Base-by-base conservation (phyloP, 2,113 vertebrate genomes). In the Megaleporinus macrocephalus region DNA sequence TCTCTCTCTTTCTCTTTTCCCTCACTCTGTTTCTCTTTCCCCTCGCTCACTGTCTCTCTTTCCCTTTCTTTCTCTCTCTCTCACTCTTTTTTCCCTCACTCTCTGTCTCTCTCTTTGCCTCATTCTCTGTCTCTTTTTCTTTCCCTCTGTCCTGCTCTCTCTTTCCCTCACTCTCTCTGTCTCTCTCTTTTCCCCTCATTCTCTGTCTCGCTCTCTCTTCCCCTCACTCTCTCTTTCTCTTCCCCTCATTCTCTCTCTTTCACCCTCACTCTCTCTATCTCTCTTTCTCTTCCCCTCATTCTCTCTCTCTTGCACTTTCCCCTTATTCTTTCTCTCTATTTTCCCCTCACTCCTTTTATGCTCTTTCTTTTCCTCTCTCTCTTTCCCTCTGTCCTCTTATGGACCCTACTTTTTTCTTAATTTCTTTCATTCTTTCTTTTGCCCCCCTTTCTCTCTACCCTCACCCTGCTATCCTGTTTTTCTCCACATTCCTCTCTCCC, bases 91-190 rank as follows among this genome's bases (percentile, higher is more conserved):
- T 11, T 9, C 41, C 9, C 10, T 44, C 59, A 30, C 27, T 20
- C 55, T 78, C 63, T 70, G 20, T 30, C 77, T 22, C 20, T 57
- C 53, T 57, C 5, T 73, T 61, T 78, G 30, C 4, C 49, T 15
- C 14, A 1, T 1, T 49, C 44, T 22, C 44, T 73, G 33, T 62
- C 22, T 33, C 68, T 57, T 49, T 80, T 18, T 63, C 62, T 59
- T 22, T 68, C 72, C 13, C 27, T 30, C 29, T 66, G 6, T 20
- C 16, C 16, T 9, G 2, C 14, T 16, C 29, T 9, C 29, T 20
- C 0, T 7, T 61, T 57, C 70, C 44, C n/a, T 47, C n/a, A n/a
- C n/a, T 49, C 27, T 27, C 57, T 78, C 33, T 70, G 22, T 30
- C 78, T 41, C 61, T 76, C 33, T 71, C 63, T 68, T 12, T 61